Evolutionary conservation across 2,797 vertebrate genomes (phyloP), one percentile per base, ranked within the genome.

Genomic region (Micropoecilia bifurca): DNA sequence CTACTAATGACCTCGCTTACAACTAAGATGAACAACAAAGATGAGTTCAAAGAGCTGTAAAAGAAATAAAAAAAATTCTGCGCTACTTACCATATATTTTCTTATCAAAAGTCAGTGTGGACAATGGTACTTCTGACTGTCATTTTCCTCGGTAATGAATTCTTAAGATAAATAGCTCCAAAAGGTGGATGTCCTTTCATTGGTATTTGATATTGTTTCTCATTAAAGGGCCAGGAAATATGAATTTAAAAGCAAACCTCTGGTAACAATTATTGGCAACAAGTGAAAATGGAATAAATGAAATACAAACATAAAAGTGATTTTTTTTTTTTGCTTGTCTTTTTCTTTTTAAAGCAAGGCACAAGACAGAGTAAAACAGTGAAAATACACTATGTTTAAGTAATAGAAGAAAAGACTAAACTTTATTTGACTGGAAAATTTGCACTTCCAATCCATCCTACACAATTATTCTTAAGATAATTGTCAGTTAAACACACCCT

Each of bases 1-100:
- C 91, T 91, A 88, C 91, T 95, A 92, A 95, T 92, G 92, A 92
- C 86, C 90, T 76, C 76, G 55, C 77, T 81, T 57, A 66, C 86
- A 57, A 83, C 85, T 66, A 80, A 80, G 78, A 84, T 89, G 84
- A 91, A 66, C 85, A 84, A 81, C 45, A 83, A 53, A 87, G 77
- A 84, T 78, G 39, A 76, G 48, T 86, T 88, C 85, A 92, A 91
- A 90, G 69, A n/a, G 63, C 22, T 68, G 46, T 55, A 53, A 55
- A 46, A 53, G 1, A 69, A 39, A 59, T 22, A 16, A 57, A 57
- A 79, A 63, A 78, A 53, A n/a, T 61, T 77, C n/a, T 5, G 43
- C 77, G 53, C 79, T 71, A 14, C 43, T 76, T 13, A 30, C 25
- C 59, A 68, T 78, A 79, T 50, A 9, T 75, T 59, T 30, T 76